Conservation (phyloP, 37 sponge, comb jelly and placozoan species). For the Geodia barretti region DNA sequence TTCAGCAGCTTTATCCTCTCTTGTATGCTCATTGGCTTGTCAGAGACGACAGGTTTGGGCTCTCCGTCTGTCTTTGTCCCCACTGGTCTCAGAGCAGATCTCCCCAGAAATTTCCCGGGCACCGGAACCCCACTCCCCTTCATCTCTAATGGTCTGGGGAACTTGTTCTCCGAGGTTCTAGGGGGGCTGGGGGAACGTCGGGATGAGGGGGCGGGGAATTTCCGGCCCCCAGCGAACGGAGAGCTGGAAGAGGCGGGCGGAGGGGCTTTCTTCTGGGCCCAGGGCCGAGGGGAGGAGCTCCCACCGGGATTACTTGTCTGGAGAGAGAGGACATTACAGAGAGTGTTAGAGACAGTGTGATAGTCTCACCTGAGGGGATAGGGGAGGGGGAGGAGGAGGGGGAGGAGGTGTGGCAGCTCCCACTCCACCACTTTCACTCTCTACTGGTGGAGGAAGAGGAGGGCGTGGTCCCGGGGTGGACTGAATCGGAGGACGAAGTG, state of each 20-base stretch:
- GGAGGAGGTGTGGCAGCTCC: neutral
- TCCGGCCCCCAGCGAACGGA: too few species aligned
- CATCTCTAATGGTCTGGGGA: neutral
- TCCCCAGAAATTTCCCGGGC: neutral
- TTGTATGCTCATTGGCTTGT: neutral
- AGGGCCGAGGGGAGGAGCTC: neutral
- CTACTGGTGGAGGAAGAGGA: neutral
- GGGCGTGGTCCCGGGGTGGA: slow-evolving; percentile 2
- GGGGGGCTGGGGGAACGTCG: too few species aligned
- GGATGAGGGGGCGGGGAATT: too few species aligned
- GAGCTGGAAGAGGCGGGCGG: neutral
- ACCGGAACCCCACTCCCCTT: neutral
- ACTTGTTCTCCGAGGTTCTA: too few species aligned
- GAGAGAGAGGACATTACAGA: neutral
- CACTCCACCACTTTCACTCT: neutral
- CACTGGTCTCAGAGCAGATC: neutral
- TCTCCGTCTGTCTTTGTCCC: neutral
- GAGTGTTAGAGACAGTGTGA: neutral
- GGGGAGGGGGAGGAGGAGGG: neutral
- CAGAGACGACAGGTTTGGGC: neutral
- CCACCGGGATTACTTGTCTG: neutral
- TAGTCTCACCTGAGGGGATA: neutral
- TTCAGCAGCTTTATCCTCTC: neutral
- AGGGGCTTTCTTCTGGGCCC: neutral
- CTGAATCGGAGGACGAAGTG: neutral